These are phyloP conservation scores for Myanophis thanlyinensis DNA, from an alignment of 2,113 vertebrate species.

Conservation along the genomic window DNA sequence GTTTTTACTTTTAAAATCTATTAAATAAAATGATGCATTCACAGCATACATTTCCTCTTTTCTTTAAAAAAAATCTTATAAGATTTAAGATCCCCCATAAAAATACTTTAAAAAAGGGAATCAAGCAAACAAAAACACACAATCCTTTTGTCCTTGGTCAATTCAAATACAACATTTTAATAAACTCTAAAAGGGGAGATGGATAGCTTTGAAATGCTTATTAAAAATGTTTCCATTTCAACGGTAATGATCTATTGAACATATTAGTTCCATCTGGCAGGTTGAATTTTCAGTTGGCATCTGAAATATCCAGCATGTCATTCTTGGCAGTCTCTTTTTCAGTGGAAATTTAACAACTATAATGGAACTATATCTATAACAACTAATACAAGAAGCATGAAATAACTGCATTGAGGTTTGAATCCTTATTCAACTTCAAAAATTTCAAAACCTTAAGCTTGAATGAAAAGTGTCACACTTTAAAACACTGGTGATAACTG, in stretches of 20 bases:
- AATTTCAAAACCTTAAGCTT: not conserved
- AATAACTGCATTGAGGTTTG: conserved; percentile 33
- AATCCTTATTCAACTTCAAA: conserved; percentile 36
- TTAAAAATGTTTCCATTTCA: conserved; percentile 55
- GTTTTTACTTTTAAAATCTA: not conserved
- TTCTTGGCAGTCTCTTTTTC: conserved; percentile 6
- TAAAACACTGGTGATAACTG: not conserved
- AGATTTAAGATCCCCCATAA: conserved; percentile 10
- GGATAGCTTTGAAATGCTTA: conserved; percentile 19
- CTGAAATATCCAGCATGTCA: conserved; percentile 22
- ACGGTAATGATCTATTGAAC: conserved; percentile 43
- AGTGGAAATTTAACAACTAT: conserved; percentile 34
- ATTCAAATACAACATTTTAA: conserved; percentile 25
- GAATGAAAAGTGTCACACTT: not conserved
- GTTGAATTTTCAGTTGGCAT: conserved; percentile 30
- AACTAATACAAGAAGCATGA: conserved; percentile 6
- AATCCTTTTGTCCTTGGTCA: not conserved
- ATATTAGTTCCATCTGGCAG: conserved; percentile 39
- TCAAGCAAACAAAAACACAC: not conserved
- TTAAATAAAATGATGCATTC: not conserved
- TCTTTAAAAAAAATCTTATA: not conserved
- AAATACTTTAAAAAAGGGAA: not conserved
- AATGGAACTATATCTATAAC: conserved; percentile 19
- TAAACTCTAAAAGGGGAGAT: conserved; percentile 40
- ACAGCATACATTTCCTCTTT: not conserved